Evolutionary conservation across 2,888 invertebrate genomes (phyloP).

Genomic region (Elmis aenea): DNA sequence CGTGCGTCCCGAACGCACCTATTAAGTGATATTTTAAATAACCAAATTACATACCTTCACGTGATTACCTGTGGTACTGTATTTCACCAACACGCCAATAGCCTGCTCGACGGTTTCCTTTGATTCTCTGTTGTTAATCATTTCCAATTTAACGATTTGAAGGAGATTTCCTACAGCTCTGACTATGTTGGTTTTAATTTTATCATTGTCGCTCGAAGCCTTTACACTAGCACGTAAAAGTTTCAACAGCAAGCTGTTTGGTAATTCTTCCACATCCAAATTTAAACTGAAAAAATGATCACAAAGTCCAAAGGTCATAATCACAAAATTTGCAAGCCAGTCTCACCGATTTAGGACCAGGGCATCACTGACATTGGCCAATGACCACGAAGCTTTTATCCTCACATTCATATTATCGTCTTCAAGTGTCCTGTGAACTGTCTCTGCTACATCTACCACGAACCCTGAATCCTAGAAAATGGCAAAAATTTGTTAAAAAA

Average conservation of each 20-base stretch:
- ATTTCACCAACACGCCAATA: slow-evolving; percentile 63
- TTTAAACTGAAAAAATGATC: too few species aligned
- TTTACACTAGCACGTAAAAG: slow-evolving; percentile 62
- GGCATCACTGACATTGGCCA: slow-evolving; percentile 81
- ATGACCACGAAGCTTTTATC: slow-evolving; percentile 79
- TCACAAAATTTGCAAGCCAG: too few species aligned
- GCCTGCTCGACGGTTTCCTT: slow-evolving; percentile 55
- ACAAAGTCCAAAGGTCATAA: too few species aligned
- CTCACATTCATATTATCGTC: slow-evolving; percentile 66
- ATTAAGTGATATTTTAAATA: not conserved
- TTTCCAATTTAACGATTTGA: slow-evolving; percentile 54
- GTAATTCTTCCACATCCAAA: slow-evolving; percentile 55
- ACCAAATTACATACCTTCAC: slow-evolving; percentile 60
- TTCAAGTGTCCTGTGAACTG: slow-evolving; percentile 59
- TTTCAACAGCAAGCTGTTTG: slow-evolving; percentile 63
- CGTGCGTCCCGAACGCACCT: too few species aligned
- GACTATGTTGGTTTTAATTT: slow-evolving; percentile 77
- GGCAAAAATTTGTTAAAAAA: slow-evolving; percentile 4
- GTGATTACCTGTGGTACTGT: slow-evolving; percentile 63
- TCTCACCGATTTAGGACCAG: slow-evolving; percentile 68
- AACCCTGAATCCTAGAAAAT: slow-evolving; percentile 55
- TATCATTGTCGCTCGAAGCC: slow-evolving; percentile 65
- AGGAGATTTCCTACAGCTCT: slow-evolving; percentile 78
- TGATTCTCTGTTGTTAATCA: slow-evolving; percentile 49
- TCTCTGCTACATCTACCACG: slow-evolving; percentile 74